A percentile compares a stretch with the other conserved stretches of the same genome.
Evolutionary conservation across 2,888 invertebrate species (phyloP).

Genomic region (Gastrophysa polygoni): DNA sequence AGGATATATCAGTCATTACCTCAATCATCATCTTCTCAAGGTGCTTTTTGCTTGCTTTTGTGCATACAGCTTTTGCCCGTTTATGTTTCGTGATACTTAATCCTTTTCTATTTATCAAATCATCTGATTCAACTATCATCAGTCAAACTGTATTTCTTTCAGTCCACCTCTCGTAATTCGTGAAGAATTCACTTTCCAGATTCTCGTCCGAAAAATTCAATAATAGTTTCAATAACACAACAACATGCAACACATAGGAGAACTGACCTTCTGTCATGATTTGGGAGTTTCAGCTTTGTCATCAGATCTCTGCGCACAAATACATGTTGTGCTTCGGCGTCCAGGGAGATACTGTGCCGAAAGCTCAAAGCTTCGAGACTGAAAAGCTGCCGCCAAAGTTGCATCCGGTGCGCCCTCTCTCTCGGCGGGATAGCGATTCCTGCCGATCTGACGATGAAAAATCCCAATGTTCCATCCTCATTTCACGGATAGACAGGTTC

Average conservation of each 20-base stretch:
- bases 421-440: neutral
- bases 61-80: too few species aligned
- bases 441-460: neutral
- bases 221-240: neutral
- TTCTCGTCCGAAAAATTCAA: neutral
- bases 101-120: too few species aligned
- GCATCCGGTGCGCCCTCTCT: neutral
- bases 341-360: neutral
- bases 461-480: neutral
- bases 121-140: too few species aligned
- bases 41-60: too few species aligned
- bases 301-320: neutral
- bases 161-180: too few species aligned
- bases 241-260: slow-evolving; percentile 20
- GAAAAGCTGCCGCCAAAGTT: neutral
- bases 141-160: too few species aligned
- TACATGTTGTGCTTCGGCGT: neutral
- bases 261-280: slow-evolving; percentile 39
- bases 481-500: neutral
- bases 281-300: slow-evolving; percentile 5
- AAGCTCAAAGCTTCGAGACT: neutral
- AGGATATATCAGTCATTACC: too few species aligned
- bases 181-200: too few species aligned
- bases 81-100: too few species aligned
- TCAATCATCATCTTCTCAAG: too few species aligned